A percentile compares a stretch with the other conserved stretches of the same genome.
These are phyloP conservation scores for Climacteris rufus DNA, from an alignment of 2,113 vertebrate species.

Conservation along the genomic window DNA sequence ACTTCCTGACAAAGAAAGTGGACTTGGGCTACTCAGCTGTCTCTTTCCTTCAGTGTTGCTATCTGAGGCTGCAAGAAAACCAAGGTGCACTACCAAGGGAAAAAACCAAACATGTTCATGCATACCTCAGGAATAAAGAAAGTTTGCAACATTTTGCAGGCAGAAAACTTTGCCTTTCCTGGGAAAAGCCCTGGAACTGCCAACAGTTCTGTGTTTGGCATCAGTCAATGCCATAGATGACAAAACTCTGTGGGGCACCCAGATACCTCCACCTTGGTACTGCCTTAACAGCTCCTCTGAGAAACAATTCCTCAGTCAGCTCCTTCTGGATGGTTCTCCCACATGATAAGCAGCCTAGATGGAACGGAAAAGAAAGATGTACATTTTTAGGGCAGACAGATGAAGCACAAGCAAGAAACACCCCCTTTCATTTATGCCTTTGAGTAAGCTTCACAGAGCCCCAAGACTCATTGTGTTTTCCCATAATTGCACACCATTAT, in stretches of 20 bases:
- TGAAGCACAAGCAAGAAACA: not conserved
- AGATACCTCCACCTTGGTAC: not conserved
- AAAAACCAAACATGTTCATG: not conserved
- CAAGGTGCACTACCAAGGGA: not conserved
- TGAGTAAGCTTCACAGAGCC: not conserved
- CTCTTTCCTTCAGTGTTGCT: not conserved
- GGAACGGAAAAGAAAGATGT: not conserved
- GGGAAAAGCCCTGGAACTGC: not conserved
- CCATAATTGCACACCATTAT: not conserved
- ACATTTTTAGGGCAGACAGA: not conserved
- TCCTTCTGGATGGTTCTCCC: not conserved
- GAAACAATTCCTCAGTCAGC: not conserved
- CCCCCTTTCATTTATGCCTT: not conserved
- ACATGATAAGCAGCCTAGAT: not conserved
- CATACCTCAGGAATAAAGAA: not conserved
- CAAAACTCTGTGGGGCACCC: not conserved
- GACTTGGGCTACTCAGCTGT: not conserved
- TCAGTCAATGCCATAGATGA: not conserved
- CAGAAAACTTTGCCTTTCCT: not conserved
- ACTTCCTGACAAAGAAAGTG: not conserved
- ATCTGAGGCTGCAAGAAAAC: not conserved
- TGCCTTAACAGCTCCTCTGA: not conserved
- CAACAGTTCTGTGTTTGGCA: not conserved
- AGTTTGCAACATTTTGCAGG: not conserved
- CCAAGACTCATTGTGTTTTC: not conserved